phyloP scores from a whole-genome alignment of 2,113 vertebrate genomes.

The Setophaga petechia region DNA sequence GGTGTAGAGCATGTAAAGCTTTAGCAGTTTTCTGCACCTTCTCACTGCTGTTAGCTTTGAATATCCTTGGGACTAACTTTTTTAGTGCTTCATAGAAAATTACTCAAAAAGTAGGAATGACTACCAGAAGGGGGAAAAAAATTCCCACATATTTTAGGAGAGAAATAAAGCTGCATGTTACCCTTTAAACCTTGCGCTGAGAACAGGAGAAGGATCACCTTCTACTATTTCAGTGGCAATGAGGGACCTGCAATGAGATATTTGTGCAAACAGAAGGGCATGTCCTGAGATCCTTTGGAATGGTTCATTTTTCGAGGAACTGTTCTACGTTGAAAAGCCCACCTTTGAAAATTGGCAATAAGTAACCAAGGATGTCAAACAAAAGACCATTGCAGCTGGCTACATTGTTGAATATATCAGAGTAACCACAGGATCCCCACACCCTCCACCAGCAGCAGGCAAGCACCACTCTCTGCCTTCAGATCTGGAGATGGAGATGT shows the following conservation, averaged over 20 bases:
- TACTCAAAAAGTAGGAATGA: neutral
- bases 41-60: neutral
- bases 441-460: neutral
- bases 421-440: neutral
- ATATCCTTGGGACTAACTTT: neutral
- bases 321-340: neutral
- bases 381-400: neutral
- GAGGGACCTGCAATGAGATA: neutral
- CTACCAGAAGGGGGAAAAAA: neutral
- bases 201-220: neutral
- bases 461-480: neutral
- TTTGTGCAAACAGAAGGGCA: neutral
- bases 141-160: neutral
- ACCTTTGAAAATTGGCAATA: neutral
- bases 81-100: conserved; percentile 11
- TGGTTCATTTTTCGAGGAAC: neutral
- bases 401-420: fast-evolving
- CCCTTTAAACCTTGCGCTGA: conserved; percentile 17
- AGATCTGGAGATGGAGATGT: neutral
- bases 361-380: neutral
- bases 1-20: neutral
- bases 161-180: conserved; percentile 24
- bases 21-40: neutral
- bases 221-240: neutral
- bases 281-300: neutral